Conservation (phyloP, 2,797 vertebrate genomes). For the Sebastes kiyomatsui region DNA sequence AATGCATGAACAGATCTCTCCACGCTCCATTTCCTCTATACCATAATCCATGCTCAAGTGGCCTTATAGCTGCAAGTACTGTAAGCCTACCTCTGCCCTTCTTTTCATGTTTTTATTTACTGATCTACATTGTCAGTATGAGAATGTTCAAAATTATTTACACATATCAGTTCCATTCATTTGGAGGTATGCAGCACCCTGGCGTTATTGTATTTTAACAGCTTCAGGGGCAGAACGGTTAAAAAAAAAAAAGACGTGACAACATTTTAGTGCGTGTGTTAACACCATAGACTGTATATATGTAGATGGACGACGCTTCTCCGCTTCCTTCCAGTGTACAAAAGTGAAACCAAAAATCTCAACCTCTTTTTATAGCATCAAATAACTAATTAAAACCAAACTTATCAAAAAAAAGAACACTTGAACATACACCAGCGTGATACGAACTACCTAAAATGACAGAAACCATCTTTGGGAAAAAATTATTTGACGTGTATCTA, state of each 20-base stretch:
- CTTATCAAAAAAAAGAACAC: no score
- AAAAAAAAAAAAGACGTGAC: neutral
- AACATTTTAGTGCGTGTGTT: neutral
- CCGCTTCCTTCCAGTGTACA: no score
- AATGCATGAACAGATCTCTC: conserved; percentile 45
- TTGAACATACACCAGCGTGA: no score
- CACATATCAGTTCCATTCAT: neutral
- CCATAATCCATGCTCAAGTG: conserved; percentile 20
- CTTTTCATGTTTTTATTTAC: conserved; percentile 10
- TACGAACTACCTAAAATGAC: no score
- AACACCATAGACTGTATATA: neutral
- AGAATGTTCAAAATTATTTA: neutral
- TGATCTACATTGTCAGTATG: neutral
- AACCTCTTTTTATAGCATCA: no score
- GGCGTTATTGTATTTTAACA: neutral
- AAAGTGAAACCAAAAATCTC: no score
- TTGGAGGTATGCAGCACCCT: neutral
- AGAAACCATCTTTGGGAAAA: no score
- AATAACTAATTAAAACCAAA: no score
- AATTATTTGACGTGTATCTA: no score
- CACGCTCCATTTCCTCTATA: conserved; percentile 18
- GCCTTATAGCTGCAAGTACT: neutral
- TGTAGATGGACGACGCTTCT: no score
- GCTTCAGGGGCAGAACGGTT: neutral
- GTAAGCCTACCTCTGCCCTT: neutral